Conservation (phyloP, 2,113 vertebrate genomes). For the Hoplias malabaricus region DNA sequence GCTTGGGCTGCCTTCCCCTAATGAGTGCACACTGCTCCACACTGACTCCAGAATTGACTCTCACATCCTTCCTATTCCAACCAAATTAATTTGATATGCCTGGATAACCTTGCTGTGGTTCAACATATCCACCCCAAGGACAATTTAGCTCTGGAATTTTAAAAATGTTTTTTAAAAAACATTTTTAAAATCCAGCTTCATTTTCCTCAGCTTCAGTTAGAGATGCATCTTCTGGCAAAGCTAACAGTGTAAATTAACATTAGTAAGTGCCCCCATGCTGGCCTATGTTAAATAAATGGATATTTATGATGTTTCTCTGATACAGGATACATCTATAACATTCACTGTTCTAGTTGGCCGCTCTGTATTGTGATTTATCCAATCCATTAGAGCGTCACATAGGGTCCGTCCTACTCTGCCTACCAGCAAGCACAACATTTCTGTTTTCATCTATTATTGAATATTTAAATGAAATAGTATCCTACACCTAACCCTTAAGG, state of each 20-base stretch:
- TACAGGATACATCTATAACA: no score
- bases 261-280: not conserved
- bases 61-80: not conserved
- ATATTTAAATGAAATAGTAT: no score
- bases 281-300: not conserved
- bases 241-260: not conserved
- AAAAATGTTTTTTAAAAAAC: no score
- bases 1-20: slow-evolving; percentile 44
- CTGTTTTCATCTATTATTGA: no score
- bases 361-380: no score
- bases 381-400: no score
- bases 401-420: no score
- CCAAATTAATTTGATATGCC: not conserved
- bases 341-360: no score
- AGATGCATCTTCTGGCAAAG: not conserved
- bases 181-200: no score
- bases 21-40: slow-evolving; percentile 43
- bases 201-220: not conserved
- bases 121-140: not conserved
- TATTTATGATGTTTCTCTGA: no score
- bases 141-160: not conserved
- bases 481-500: no score
- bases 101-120: slow-evolving; percentile 18
- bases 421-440: no score
- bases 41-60: slow-evolving; percentile 17